A percentile compares a stretch with the other conserved stretches of the same genome.
phyloP scores from a whole-genome alignment of 2,113 vertebrate species.

The Crypturellus undulatus region DNA sequence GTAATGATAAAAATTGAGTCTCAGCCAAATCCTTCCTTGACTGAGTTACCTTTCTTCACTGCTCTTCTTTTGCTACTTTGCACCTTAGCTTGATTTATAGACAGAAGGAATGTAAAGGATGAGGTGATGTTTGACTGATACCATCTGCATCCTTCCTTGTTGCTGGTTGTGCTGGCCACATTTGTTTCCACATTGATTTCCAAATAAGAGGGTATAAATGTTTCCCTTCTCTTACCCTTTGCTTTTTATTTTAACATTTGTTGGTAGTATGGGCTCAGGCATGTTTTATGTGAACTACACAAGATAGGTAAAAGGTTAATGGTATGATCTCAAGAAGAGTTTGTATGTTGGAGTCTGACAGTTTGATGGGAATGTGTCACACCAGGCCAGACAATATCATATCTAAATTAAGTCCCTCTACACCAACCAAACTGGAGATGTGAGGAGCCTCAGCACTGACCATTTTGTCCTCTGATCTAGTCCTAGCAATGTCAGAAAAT shows the following conservation, averaged over 20 bases:
- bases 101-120: background rate
- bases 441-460: background rate
- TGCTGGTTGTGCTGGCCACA: background rate
- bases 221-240: background rate
- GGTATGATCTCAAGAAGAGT: background rate
- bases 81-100: background rate
- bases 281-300: background rate
- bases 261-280: background rate
- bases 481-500: background rate
- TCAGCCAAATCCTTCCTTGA: too few relatives aligned
- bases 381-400: background rate
- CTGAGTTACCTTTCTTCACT: too few relatives aligned
- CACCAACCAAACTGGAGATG: background rate
- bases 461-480: background rate
- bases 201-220: background rate
- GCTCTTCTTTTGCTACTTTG: too few relatives aligned
- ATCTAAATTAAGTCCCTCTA: background rate
- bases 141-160: background rate
- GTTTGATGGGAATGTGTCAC: background rate
- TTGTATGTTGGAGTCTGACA: background rate
- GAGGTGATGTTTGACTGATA: background rate
- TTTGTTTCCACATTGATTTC: background rate
- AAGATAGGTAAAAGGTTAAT: background rate
- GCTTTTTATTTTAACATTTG: background rate
- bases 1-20: too few relatives aligned